Base-by-base conservation (phyloP, 2,113 vertebrate genomes). In the Amia ocellicauda region DNA sequence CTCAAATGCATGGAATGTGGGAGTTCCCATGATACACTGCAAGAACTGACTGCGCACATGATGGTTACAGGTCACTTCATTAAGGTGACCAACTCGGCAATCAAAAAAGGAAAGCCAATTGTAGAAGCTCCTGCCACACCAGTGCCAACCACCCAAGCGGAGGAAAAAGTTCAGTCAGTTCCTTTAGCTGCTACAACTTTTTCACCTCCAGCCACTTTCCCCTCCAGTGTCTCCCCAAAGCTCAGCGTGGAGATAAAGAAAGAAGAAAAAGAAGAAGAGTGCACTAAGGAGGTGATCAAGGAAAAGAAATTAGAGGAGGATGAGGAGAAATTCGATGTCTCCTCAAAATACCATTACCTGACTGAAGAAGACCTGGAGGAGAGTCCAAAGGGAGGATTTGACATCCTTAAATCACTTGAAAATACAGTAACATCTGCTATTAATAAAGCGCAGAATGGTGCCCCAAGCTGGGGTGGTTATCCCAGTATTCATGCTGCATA, bases 51-150 rank as follows among this genome's bases (percentile, higher is more conserved):
- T 0, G 95, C 96, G 75, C 97, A 99, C 83, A 99, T 99, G 97
- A 99, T 99, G 97, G 95, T 98, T 78, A 99, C 97, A 0, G 97
- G 96, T 75, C 97, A 99, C 80, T 99, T 99, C 77, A 96, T 99
- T 70, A 99, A 99, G 84, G 95, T 99, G 82, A 98, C 97, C 5
- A 98, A 93, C 80, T 98, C 96, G 5, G 96, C 96, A 67, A 97
- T 99, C 80, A 99, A 99, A 81, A 99, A 97, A 84, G 97, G 97
- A 24, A 99, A 98, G 64, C 91, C 94, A 3, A 93, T 96, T 69
- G 80, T 97, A 74, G 97, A 99, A 75, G 81, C 91, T 0, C 83
- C 95, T 3, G 83, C 75, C 0, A 83, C 83, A 0, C 91, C 91
- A 0, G 76, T 79, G 10, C 82, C 91, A 28, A 81, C 77, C 0